Conservation (phyloP, 1,140 invertebrate genomes). For the Bombus pyrosoma region DNA sequence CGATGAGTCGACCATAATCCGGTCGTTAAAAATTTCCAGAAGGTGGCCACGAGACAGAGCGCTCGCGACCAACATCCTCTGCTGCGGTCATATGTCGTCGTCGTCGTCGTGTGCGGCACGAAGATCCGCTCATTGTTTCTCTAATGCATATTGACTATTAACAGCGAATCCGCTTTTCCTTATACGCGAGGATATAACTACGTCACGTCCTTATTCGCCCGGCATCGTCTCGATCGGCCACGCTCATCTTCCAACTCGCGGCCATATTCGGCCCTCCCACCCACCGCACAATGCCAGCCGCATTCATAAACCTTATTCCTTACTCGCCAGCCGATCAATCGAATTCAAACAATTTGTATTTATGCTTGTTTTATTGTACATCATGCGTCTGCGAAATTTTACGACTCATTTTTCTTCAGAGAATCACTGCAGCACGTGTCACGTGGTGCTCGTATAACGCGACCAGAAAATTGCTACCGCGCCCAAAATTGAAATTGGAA, state of each 20-base stretch:
- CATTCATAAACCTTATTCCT: slow-evolving; percentile 67
- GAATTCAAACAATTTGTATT: slow-evolving; percentile 34
- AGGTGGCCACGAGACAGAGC: not conserved
- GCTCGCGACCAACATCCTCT: slow-evolving; percentile 37
- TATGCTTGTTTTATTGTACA: not conserved
- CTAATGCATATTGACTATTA: slow-evolving; percentile 74
- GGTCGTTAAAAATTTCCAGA: slow-evolving; percentile 15
- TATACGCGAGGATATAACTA: slow-evolving; percentile 66
- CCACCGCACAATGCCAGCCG: slow-evolving; percentile 67
- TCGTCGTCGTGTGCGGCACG: slow-evolving; percentile 63
- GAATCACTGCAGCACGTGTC: not conserved
- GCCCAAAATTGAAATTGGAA: too few relatives aligned
- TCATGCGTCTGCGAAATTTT: not conserved
- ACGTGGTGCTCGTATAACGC: too few relatives aligned
- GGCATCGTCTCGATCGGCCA: slow-evolving; percentile 60
- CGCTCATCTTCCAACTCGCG: slow-evolving; percentile 69
- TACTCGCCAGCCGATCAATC: slow-evolving; percentile 49
- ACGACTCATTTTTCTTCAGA: not conserved
- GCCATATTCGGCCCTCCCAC: slow-evolving; percentile 73
- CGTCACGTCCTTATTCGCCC: slow-evolving; percentile 76
- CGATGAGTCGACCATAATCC: slow-evolving; percentile 6
- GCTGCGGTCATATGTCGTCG: slow-evolving; percentile 27
- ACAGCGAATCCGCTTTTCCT: slow-evolving; percentile 74
- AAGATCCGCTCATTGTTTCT: slow-evolving; percentile 76
- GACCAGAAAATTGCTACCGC: too few relatives aligned